Percentiles rank a stretch among this genome's conserved stretches.
Evolutionary conservation across 2,888 invertebrate genomes (phyloP).

Genomic region (Drosophila atripex): DNA sequence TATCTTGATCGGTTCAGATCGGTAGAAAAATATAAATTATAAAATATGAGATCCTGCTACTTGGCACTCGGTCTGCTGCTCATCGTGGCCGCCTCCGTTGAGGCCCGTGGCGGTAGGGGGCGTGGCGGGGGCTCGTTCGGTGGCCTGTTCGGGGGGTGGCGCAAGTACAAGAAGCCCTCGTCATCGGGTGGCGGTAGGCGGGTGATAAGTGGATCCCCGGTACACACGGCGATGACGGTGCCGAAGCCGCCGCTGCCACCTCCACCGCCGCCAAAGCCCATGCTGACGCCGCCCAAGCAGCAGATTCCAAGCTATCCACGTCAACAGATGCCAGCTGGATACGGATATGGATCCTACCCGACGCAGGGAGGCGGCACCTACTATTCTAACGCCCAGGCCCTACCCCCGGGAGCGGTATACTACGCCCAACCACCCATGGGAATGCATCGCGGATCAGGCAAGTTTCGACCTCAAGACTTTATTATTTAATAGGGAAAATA

Average conservation of each 20-base stretch:
- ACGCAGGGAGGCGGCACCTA: slow-evolving; percentile 58
- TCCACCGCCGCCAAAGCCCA: slow-evolving; percentile 39
- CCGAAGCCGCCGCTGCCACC: slow-evolving; percentile 64
- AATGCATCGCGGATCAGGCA: slow-evolving; percentile 67
- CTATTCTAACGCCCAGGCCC: slow-evolving; percentile 66
- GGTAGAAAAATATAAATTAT: background rate
- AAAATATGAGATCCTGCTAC: slow-evolving; percentile 52
- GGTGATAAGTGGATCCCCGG: slow-evolving; percentile 71
- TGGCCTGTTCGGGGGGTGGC: slow-evolving; percentile 80
- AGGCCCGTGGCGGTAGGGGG: slow-evolving; percentile 77
- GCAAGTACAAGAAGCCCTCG: slow-evolving; percentile 79
- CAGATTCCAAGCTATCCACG: slow-evolving; percentile 61
- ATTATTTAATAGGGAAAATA: background rate
- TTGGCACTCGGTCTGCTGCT: slow-evolving; percentile 47
- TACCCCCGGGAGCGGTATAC: slow-evolving; percentile 78
- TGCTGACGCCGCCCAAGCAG: slow-evolving; percentile 44
- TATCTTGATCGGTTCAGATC: slow-evolving; percentile 43
- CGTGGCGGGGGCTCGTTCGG: slow-evolving; percentile 80
- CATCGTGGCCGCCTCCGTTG: slow-evolving; percentile 47
- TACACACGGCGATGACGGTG: slow-evolving; percentile 66
- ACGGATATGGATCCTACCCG: slow-evolving; percentile 39
- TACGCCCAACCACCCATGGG: slow-evolving; percentile 72
- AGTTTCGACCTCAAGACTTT: slow-evolving; percentile 35
- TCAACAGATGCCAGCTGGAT: slow-evolving; percentile 64
- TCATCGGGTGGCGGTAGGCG: slow-evolving; percentile 67